Evolutionary conservation across 1,140 invertebrate species (phyloP).

Genomic region (Popillia japonica): DNA sequence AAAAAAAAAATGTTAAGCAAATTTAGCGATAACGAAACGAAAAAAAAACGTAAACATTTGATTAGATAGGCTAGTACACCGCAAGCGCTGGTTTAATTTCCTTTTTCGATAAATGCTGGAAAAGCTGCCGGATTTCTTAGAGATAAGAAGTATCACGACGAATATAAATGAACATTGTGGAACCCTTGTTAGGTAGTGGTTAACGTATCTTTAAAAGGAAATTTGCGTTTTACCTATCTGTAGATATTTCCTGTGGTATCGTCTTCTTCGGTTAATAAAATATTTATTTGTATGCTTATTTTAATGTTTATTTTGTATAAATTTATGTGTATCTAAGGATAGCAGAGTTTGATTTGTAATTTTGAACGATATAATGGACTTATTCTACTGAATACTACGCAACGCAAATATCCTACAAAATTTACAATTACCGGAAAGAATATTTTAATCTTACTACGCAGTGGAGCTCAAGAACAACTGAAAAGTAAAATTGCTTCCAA

Average conservation of each 20-base stretch:
- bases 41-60: slow-evolving; percentile 13
- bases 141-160: slow-evolving; percentile 17
- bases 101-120: slow-evolving; percentile 29
- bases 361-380: too few relatives aligned
- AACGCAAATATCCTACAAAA: too few relatives aligned
- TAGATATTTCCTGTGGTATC: not conserved
- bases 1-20: not conserved
- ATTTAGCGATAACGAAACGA: not conserved
- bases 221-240: slow-evolving; percentile 22
- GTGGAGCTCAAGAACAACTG: too few relatives aligned
- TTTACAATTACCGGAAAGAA: too few relatives aligned
- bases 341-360: too few relatives aligned
- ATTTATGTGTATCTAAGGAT: not conserved
- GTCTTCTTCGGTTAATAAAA: not conserved
- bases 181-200: slow-evolving; percentile 7
- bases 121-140: slow-evolving; percentile 22
- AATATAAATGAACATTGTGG: slow-evolving; percentile 19
- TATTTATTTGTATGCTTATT: not conserved
- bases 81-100: slow-evolving; percentile 20
- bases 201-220: slow-evolving; percentile 8
- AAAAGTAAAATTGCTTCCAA: too few relatives aligned
- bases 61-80: not conserved
- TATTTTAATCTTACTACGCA: too few relatives aligned
- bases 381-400: too few relatives aligned
- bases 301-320: not conserved